Base-by-base conservation (phyloP, 2,113 vertebrate genomes). In the Siniperca chuatsi region DNA sequence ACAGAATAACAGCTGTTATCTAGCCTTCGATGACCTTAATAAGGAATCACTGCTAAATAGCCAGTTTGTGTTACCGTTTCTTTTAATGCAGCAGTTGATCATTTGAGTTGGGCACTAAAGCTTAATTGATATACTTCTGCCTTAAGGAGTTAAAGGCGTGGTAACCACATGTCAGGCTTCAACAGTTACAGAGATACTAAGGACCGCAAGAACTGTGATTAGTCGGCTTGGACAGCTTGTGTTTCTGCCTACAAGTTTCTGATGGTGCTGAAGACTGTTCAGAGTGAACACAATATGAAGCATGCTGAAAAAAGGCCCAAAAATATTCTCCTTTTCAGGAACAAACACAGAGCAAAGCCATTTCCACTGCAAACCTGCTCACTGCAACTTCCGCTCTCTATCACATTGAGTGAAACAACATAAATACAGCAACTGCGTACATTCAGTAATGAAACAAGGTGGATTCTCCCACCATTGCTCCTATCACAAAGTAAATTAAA, bases 41-140 rank as follows among this genome's bases (percentile, higher is more conserved):
- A 65, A 40, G 20, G 72, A 71, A 37, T 50, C 7, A 1, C 46
- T 7, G 77, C 35, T 48, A 23, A 54, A 54, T 33, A 52, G 62
- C 8, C 23, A 54, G 15, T 62, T 62, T 42, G 9, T 18, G 23
- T 60, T 50, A 71, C 58, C 78, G 66, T 80, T 71, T 20, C 23
- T 20, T 60, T 58, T 13, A 35, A 25, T 12, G 40, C 57, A 33
- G 54, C 55, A 54, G 44, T 74, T 61, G 25, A 54, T 60, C 25
- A 10, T 61, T 66, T 58, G 8, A 67, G 40, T 25, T 11, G 3
- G 60, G 42, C 35, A 13, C 12, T 65, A 13, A 66, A 37, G 40
- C 35, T 76, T 40, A 40, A 52, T 12, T 66, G 15, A 57, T 54
- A 1, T 37, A 55, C 52, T 10, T 57, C 52, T 18, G 13, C 11